Conservation (phyloP, 2,797 vertebrate species). For the Enteromius unitaeniatus region DNA sequence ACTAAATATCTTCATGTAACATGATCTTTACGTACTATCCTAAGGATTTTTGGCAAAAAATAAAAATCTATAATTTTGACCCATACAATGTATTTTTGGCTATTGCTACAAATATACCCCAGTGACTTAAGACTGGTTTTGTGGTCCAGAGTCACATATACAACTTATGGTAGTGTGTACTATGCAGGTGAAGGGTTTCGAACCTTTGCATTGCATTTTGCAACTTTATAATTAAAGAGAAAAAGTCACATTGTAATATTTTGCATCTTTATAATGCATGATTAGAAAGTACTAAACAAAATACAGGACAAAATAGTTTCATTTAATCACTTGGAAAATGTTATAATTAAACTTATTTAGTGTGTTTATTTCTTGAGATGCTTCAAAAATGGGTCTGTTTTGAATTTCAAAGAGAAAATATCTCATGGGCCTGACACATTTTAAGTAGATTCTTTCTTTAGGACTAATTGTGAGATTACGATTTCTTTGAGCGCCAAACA, state of each 20-base stretch:
- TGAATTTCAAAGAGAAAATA: conserved; percentile 21
- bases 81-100: no score
- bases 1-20: no score
- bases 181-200: neutral
- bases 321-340: conserved; percentile 2
- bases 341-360: neutral
- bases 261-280: neutral
- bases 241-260: neutral
- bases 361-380: neutral
- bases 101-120: no score
- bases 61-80: no score
- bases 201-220: neutral
- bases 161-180: neutral
- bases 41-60: no score
- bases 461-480: conserved; percentile 9
- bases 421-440: neutral
- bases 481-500: conserved; percentile 9
- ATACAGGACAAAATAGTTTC: neutral
- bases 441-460: conserved; percentile 1
- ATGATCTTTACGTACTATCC: no score
- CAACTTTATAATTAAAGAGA: neutral
- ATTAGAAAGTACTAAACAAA: neutral
- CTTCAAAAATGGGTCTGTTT: conserved; percentile 2
- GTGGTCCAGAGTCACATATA: no score
- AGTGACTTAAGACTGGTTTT: no score